Conservation (phyloP, 2,888 invertebrate species). For the Drosophila subsilvestris region DNA sequence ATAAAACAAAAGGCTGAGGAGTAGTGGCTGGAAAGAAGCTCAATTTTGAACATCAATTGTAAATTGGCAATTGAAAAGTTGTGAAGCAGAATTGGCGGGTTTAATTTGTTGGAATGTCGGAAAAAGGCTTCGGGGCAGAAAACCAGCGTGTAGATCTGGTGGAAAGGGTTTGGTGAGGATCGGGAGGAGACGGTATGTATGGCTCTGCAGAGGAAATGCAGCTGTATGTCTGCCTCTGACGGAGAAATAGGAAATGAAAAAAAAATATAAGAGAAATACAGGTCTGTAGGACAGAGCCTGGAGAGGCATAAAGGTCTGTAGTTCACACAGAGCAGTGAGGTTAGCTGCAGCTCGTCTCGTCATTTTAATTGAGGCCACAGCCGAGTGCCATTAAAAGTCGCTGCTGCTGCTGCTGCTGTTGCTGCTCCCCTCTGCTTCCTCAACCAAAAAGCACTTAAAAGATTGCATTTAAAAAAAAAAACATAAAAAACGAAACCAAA, state of each 20-base stretch:
- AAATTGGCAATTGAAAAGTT: slow-evolving; percentile 45
- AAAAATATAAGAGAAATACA: neutral
- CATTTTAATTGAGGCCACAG: slow-evolving; percentile 53
- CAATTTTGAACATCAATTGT: slow-evolving; percentile 24
- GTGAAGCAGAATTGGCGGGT: slow-evolving; percentile 38
- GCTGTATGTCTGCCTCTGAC: neutral
- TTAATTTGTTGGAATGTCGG: slow-evolving; percentile 23
- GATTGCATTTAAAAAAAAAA: slow-evolving; percentile 65
- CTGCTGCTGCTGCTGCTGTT: slow-evolving; percentile 36
- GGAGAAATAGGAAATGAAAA: neutral
- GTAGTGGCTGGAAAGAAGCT: slow-evolving; percentile 2
- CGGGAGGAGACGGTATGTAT: neutral
- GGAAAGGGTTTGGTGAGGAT: no score
- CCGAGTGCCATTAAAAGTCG: slow-evolving; percentile 65
- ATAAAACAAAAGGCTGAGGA: slow-evolving; percentile 29
- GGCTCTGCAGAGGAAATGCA: no score
- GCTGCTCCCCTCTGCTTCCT: slow-evolving; percentile 31
- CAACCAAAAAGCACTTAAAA: slow-evolving; percentile 70
- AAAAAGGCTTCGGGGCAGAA: neutral
- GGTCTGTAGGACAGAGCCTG: neutral
- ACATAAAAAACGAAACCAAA: slow-evolving; percentile 36
- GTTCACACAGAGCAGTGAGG: neutral
- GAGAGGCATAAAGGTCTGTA: neutral
- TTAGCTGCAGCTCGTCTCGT: slow-evolving; percentile 13
- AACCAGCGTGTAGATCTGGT: no score